phyloP scores from a whole-genome alignment of 1,140 invertebrate species.

The Dendrolimus punctatus region DNA sequence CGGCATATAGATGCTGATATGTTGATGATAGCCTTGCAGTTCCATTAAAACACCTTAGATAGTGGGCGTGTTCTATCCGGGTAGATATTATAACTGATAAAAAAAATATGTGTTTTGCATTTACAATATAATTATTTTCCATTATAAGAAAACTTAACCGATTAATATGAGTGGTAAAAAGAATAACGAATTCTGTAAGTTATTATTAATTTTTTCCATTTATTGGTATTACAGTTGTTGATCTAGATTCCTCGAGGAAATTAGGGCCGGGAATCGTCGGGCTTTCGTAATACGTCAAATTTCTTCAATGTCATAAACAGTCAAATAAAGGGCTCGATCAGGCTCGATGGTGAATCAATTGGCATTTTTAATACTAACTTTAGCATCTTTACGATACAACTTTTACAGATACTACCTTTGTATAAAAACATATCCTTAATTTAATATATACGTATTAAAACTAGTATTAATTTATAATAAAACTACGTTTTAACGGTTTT shows the following conservation, averaged over 20 bases:
- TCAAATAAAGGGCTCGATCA: not conserved
- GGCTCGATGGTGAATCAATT: not conserved
- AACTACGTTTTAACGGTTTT: no score
- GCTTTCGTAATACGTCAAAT: not conserved
- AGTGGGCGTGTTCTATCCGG: not conserved
- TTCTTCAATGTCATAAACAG: not conserved
- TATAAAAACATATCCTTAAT: no score
- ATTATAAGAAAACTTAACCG: slow-evolving; percentile 3
- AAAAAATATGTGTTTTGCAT: slow-evolving; percentile 1
- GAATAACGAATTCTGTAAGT: slow-evolving; percentile 55
- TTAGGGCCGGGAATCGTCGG: not conserved
- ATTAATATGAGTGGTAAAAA: slow-evolving; percentile 28
- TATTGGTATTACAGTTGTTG: not conserved
- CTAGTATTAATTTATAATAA: no score
- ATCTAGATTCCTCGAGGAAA: not conserved
- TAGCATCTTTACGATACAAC: no score
- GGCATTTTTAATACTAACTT: not conserved
- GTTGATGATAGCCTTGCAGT: slow-evolving; percentile 30
- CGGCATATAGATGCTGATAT: slow-evolving; percentile 25
- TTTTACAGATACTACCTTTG: no score
- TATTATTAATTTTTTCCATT: slow-evolving; percentile 1
- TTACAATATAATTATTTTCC: not conserved
- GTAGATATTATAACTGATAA: slow-evolving; percentile 1
- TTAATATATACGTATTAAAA: no score
- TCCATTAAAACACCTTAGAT: slow-evolving; percentile 22